phyloP scores from a whole-genome alignment of 2,888 invertebrate species.

The Acrocera orbiculus region DNA sequence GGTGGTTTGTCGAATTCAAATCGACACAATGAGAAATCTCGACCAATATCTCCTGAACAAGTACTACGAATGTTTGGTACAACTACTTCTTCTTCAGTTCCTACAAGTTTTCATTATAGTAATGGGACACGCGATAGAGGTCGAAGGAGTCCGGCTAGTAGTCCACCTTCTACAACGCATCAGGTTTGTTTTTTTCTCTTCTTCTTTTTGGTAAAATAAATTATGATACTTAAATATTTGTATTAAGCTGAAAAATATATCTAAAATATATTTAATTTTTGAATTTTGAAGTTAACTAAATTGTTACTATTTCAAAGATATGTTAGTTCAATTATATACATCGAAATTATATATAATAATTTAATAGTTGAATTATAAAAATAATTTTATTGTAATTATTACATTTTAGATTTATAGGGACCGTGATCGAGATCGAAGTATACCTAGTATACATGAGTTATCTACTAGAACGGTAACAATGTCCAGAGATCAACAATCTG shows the following conservation, averaged over 20 bases:
- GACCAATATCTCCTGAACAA: constrained; percentile 74
- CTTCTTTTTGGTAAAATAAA: too few relatives aligned
- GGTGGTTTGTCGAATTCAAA: constrained; percentile 25
- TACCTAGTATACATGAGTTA: constrained; percentile 53
- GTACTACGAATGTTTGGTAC: constrained; percentile 47
- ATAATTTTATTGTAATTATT: too few relatives aligned
- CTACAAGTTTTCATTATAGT: constrained; percentile 32
- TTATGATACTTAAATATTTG: too few relatives aligned
- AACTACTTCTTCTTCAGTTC: constrained; percentile 35
- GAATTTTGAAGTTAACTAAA: too few relatives aligned
- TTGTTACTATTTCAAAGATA: too few relatives aligned
- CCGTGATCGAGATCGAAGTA: constrained; percentile 37
- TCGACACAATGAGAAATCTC: constrained; percentile 46
- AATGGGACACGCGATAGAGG: constrained; percentile 29
- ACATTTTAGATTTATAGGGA: constrained; percentile 42
- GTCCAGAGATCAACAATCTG: constrained; percentile 61
- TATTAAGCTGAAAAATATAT: too few relatives aligned
- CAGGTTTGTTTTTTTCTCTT: constrained; percentile 35
- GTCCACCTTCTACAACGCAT: constrained; percentile 63
- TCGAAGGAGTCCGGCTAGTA: constrained; percentile 48
- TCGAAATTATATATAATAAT: too few relatives aligned
- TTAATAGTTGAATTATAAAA: too few relatives aligned
- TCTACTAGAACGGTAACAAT: constrained; percentile 70
- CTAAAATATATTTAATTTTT: too few relatives aligned
- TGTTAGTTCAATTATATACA: too few relatives aligned